Evolutionary conservation across 2,113 vertebrate species (phyloP), one percentile per base, ranked within the genome.

Genomic region (Triplophysa rosa): DNA sequence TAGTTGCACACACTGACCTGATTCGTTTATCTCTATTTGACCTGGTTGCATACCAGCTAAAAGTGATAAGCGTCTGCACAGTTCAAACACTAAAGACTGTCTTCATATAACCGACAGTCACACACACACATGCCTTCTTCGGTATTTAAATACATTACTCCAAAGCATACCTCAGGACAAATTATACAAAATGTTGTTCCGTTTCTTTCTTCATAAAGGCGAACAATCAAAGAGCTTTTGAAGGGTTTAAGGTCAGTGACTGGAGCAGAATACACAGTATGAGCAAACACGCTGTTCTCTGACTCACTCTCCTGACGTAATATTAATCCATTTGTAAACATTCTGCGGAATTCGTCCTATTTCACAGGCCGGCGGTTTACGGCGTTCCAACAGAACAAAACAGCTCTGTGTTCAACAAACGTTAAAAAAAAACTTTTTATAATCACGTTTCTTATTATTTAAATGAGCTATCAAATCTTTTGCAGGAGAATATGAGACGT

Each of bases 251-350:
- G 67, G 54, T 66, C 59, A 58, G 70, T 61, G 64, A 64, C 59
- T 40, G 65, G 17, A 49, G 79, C 79, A 54, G 83, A 80, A 84
- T n/a, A 81, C 83, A 84, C 79, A 81, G 62, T 42, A 47, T 29
- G 62, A 64, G 69, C 71, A 84, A 81, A 81, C 75, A 73, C 29
- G 8, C 67, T 14, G 62, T 19, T 7, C 82, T 67, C 67, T 72
- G 78, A 67, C 62, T 81, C 67, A 67, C 78, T 67, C 17, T 23
- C 64, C 52, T 81, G 79, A 84, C 74, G 79, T 78, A 81, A 78
- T 49, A 54, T 59, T 66, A 74, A 81, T 78, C 83, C 79, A 49
- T 78, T 26, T 12, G 79, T 65, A 84, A 84, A 84, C 83, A 81
- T 74, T 54, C 9, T 73, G 37, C 23, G 23, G 72, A 84, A 84